These are phyloP conservation scores for Ceratina australensis DNA, from an alignment of 1,140 invertebrate genomes.

Conservation along the genomic window DNA sequence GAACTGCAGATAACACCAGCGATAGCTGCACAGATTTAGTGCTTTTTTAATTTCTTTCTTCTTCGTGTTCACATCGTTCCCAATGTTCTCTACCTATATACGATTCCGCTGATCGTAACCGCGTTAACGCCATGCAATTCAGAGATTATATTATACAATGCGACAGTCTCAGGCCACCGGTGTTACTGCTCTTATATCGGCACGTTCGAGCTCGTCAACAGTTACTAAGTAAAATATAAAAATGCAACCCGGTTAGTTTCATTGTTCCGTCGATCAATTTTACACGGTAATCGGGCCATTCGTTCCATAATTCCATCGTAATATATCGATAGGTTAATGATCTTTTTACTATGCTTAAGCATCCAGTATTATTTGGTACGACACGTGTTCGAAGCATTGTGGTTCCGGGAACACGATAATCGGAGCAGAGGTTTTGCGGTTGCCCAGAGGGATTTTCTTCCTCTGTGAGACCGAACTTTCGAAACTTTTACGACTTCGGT, in stretches of 20 bases:
- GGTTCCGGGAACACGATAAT: slow-evolving; percentile 42
- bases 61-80: neutral
- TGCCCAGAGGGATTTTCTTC: slow-evolving; percentile 4
- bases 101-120: slow-evolving; percentile 1
- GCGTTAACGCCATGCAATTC: slow-evolving; percentile 2
- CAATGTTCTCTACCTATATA: neutral
- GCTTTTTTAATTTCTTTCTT: slow-evolving; percentile 17
- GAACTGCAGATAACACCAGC: neutral
- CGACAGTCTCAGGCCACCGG: no score
- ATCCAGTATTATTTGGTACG: neutral
- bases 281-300: no score
- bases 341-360: no score
- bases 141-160: neutral
- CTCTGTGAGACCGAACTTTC: slow-evolving; percentile 20
- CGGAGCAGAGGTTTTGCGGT: slow-evolving; percentile 32
- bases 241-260: no score
- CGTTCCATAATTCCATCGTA: no score
- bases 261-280: no score
- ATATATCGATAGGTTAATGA: no score
- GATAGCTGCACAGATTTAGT: slow-evolving; percentile 40
- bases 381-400: slow-evolving; percentile 8
- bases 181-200: no score
- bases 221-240: no score
- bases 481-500: slow-evolving; percentile 48
- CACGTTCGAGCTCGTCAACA: no score